Conservation (phyloP, 2,797 vertebrate genomes). For the Alcedo quadribrachys region DNA sequence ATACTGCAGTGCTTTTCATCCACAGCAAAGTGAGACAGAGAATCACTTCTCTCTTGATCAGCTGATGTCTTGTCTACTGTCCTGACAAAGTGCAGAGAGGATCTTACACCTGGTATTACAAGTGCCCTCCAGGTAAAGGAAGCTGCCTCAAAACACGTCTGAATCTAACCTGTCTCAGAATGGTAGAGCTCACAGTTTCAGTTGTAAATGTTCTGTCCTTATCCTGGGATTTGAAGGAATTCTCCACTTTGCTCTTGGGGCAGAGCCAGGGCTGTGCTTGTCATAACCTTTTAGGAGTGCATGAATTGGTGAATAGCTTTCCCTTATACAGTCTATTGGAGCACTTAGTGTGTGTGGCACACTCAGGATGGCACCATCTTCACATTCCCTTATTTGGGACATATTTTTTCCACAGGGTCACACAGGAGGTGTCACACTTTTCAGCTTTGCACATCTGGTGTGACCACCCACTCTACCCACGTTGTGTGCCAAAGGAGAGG, state of each 20-base stretch:
- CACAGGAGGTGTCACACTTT: neutral
- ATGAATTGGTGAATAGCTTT: fast-evolving
- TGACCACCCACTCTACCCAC: neutral
- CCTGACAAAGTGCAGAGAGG: fast-evolving
- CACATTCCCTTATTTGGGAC: neutral
- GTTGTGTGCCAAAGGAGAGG: neutral
- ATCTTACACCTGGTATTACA: neutral
- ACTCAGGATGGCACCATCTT: neutral
- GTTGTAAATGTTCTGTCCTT: neutral
- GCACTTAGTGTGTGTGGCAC: neutral
- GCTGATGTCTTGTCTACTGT: neutral
- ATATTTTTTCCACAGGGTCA: neutral
- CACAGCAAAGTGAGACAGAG: neutral
- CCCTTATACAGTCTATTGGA: neutral
- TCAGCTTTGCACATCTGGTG: neutral
- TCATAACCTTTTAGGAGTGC: neutral
- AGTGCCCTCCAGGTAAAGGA: neutral
- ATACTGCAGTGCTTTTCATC: neutral
- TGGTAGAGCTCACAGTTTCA: neutral
- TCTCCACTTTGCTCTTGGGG: neutral
- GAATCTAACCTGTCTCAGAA: neutral
- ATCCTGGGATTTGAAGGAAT: neutral
- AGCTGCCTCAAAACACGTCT: neutral
- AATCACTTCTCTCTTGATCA: neutral
- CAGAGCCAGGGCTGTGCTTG: neutral